phyloP scores from a whole-genome alignment of 2,888 invertebrate species.

The Leptodirus hochenwartii region DNA sequence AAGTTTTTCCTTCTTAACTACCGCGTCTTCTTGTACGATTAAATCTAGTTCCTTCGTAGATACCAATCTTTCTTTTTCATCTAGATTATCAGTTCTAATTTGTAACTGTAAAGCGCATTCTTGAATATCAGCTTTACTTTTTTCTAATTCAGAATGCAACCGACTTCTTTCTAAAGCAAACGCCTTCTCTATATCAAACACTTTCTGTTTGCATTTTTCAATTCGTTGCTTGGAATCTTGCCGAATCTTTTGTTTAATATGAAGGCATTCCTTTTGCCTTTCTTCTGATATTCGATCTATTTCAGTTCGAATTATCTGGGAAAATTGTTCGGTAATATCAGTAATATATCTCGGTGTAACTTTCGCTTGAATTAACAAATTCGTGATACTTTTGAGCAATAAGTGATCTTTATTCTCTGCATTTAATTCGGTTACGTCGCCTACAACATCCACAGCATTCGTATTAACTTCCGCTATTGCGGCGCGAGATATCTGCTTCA shows the following conservation, averaged over 20 bases:
- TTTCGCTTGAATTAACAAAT: slow-evolving; percentile 9
- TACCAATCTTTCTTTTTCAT: slow-evolving; percentile 5
- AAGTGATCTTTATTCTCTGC: too few relatives aligned
- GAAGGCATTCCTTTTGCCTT: slow-evolving; percentile 8
- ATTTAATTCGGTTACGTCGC: too few relatives aligned
- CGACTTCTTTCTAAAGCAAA: slow-evolving; percentile 15
- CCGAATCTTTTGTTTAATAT: slow-evolving; percentile 11
- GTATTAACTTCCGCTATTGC: too few relatives aligned
- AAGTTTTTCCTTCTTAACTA: slow-evolving; percentile 10
- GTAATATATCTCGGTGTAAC: slow-evolving; percentile 10
- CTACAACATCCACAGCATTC: too few relatives aligned
- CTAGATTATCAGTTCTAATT: slow-evolving; percentile 7
- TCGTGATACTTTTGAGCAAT: slow-evolving; percentile 8
- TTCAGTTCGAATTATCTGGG: slow-evolving; percentile 10
- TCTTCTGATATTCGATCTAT: slow-evolving; percentile 10
- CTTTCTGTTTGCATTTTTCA: slow-evolving; percentile 15
- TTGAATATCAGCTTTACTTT: slow-evolving; percentile 10
- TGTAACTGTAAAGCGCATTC: slow-evolving; percentile 8
- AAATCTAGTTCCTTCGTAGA: slow-evolving; percentile 6
- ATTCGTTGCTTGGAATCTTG: slow-evolving; percentile 14
- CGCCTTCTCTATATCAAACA: slow-evolving; percentile 14
- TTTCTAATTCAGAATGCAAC: slow-evolving; percentile 14
- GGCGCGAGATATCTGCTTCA: too few relatives aligned
- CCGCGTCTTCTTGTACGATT: slow-evolving; percentile 6
- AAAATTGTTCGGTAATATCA: slow-evolving; percentile 11